A percentile compares a stretch with the other conserved stretches of the same genome.
Evolutionary conservation across 2,888 invertebrate species (phyloP).

Genomic region (Oscheius sp.): DNA sequence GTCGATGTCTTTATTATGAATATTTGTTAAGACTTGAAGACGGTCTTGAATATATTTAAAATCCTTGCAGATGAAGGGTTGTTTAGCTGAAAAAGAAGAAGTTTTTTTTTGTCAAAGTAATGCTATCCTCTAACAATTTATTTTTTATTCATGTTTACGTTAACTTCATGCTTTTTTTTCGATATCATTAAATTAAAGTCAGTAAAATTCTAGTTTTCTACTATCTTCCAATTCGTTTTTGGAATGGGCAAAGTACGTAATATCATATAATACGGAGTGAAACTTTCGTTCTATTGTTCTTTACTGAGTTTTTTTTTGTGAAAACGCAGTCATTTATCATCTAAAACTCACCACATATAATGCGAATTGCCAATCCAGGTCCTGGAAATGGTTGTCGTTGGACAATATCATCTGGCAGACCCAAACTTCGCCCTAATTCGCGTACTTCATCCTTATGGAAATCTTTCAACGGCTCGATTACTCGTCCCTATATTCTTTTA

Average conservation of each 20-base stretch:
- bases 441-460: slow-evolving; percentile 98
- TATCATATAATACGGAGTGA: too few relatives aligned
- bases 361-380: slow-evolving; percentile 93
- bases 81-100: slow-evolving; percentile 73
- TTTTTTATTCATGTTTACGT: too few relatives aligned
- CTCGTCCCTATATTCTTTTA: slow-evolving; percentile 77
- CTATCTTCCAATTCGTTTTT: too few relatives aligned
- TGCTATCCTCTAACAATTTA: too few relatives aligned
- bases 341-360: slow-evolving; percentile 80
- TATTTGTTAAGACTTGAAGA: slow-evolving; percentile 30
- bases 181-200: too few relatives aligned
- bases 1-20: not conserved
- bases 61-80: slow-evolving; percentile 83
- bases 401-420: slow-evolving; percentile 85
- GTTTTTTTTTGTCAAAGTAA: too few relatives aligned
- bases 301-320: too few relatives aligned
- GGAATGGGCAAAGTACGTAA: too few relatives aligned
- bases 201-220: too few relatives aligned
- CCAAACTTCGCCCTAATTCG: slow-evolving; percentile 86
- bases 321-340: too few relatives aligned
- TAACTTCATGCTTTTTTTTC: too few relatives aligned
- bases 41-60: slow-evolving; percentile 54
- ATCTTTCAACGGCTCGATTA: slow-evolving; percentile 96
- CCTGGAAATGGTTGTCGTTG: slow-evolving; percentile 94
- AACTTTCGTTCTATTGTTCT: too few relatives aligned